Evolutionary conservation across 2,888 invertebrate genomes (phyloP).

Genomic region (Lydus trimaculatus): DNA sequence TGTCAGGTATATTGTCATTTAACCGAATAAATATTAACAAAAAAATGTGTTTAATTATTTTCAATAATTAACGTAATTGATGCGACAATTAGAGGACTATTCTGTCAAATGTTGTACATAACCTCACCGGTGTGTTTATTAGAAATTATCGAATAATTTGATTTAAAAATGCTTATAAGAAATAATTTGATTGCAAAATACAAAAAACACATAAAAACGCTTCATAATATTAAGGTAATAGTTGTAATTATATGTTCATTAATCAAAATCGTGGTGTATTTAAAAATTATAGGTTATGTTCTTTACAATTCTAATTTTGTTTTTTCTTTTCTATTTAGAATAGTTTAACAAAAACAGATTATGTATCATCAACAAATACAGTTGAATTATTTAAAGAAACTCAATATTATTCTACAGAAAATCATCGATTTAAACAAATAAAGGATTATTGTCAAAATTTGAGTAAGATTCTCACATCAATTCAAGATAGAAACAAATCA

Average conservation of each 20-base stretch:
- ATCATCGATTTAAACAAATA: not conserved
- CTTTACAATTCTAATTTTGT: not conserved
- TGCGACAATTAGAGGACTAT: not conserved
- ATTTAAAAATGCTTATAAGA: constrained; percentile 24
- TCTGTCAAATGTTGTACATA: not conserved
- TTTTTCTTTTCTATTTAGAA: constrained; percentile 18
- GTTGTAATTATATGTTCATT: not conserved
- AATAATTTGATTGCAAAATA: constrained; percentile 32
- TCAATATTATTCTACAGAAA: not conserved
- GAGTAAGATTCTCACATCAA: constrained; percentile 11
- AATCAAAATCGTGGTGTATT: not conserved
- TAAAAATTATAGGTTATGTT: constrained; percentile 28
- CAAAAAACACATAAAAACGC: constrained; percentile 28
- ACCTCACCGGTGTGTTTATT: constrained; percentile 5
- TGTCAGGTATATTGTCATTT: too few relatives aligned
- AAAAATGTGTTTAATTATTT: too few relatives aligned
- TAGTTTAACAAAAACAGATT: not conserved
- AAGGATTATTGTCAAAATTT: constrained; percentile 8
- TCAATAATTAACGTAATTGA: not conserved
- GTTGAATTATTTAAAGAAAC: not conserved
- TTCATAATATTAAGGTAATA: constrained; percentile 35
- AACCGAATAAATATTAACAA: too few relatives aligned
- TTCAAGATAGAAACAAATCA: constrained; percentile 20
- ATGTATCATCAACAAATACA: not conserved
- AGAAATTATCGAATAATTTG: not conserved